A percentile compares a stretch with the other conserved stretches of the same genome.
These are phyloP conservation scores for Nephrotoma guestfalica DNA, from an alignment of 2,888 invertebrate genomes.

Conservation along the genomic window DNA sequence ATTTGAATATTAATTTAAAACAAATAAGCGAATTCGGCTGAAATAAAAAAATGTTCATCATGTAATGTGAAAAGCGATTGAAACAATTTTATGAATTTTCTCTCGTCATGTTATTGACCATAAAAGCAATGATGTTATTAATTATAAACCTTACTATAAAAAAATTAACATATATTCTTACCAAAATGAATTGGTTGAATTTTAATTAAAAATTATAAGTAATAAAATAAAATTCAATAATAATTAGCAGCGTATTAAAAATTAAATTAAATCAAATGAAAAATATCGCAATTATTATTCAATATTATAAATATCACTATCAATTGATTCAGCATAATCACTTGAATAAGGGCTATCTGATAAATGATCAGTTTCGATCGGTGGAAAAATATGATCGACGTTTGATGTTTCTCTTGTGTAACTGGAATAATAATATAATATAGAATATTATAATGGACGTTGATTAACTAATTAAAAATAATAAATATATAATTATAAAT, in stretches of 20 bases:
- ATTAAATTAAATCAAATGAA: not conserved
- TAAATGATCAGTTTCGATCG: conserved; percentile 24
- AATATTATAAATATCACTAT: conserved; percentile 10
- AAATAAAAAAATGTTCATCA: not conserved
- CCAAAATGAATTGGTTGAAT: not conserved
- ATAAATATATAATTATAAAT: not conserved
- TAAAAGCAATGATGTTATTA: not conserved
- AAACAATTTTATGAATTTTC: not conserved
- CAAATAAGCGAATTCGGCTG: not conserved
- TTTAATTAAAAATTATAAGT: not conserved
- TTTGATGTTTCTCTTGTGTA: conserved; percentile 84
- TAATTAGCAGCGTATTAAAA: not conserved
- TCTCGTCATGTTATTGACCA: not conserved
- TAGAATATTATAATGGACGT: not conserved
- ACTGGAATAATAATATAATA: conserved; percentile 50
- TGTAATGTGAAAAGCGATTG: not conserved
- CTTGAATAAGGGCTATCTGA: not conserved
- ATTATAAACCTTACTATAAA: not conserved
- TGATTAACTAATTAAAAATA: not conserved
- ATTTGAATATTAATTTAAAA: not conserved
- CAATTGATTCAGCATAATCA: conserved; percentile 22
- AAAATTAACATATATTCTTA: not conserved
- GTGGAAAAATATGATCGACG: conserved; percentile 86
- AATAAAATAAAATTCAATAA: not conserved
- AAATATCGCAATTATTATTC: not conserved